Base-by-base conservation (phyloP, 2,888 invertebrate genomes). In the Tethea ocularis region DNA sequence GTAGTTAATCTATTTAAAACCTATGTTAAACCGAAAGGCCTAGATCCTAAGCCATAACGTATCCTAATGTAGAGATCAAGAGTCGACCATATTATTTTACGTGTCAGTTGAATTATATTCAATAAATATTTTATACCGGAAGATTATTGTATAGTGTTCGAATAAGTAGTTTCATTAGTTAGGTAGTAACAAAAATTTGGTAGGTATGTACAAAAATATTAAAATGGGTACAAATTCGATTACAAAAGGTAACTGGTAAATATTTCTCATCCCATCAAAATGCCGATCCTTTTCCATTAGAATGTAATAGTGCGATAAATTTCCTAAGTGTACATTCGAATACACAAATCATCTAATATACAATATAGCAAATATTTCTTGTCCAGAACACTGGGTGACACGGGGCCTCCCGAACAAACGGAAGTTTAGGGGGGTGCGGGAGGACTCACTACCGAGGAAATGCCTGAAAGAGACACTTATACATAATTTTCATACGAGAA, bases 281-380 rank as follows among this genome's bases (percentile, higher is more conserved):
- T 61, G 56, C 66, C 62, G 58, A 69, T 61, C 77, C 64, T 72
- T 76, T 72, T 68, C 72, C 71, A 74, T 70, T 69, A 71, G 74
- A 77, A 76, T 62, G 71, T 73, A 77, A 75, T 82, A 71, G 74
- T 66, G 70, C 76, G 71, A 86, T 82, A 86, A 86, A 87, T 88
- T 88, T 80, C 63, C 67, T 76, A 80, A 83, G 82, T 82, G 83
- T 83, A 86, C 83, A 84, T 83, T 78, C 84, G 80, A 84, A 85
- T 82, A 86, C 87, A 91, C 88, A 91, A 90, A 90, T 91, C 89
- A 90, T 88, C 86, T 86, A 87, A 88, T 88, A 89, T 84, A 89
- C 85, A 89, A 88, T 89, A 90, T 90, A 87, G 85, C 88, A 90
- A 91, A 92, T 91, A 93, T 89, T 88, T 88, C 87, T 85, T 83